Evolutionary conservation across 2,113 vertebrate species (phyloP).

Genomic region (Corapipo altera): DNA sequence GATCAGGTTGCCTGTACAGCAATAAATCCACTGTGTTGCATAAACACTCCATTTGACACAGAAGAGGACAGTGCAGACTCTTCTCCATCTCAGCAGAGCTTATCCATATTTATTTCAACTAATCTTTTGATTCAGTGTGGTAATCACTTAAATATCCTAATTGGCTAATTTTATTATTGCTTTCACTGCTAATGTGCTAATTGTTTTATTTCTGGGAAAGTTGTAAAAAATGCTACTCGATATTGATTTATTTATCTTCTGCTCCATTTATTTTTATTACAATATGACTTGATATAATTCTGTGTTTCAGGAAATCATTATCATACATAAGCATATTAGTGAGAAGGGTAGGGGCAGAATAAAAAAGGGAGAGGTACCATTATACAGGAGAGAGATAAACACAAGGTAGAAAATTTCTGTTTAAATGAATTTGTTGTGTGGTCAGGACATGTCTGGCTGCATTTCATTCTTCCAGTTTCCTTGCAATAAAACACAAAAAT

Average conservation of each 20-base stretch:
- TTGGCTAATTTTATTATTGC: conserved; percentile 30
- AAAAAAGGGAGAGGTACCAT: neutral
- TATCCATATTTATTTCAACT: conserved; percentile 9
- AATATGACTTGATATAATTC: neutral
- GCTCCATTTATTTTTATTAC: conserved; percentile 42
- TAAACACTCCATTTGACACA: neutral
- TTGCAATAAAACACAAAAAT: neutral
- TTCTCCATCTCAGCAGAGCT: neutral
- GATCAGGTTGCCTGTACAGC: neutral
- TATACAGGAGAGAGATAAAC: neutral
- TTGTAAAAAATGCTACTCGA: neutral
- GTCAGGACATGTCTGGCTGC: neutral
- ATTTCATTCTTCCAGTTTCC: neutral
- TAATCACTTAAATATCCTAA: conserved; percentile 37
- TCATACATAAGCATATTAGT: neutral
- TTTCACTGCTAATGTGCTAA: conserved; percentile 15
- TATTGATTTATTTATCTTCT: conserved; percentile 31
- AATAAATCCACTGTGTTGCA: neutral
- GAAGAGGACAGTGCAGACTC: neutral
- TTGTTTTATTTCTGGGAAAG: conserved; percentile 46
- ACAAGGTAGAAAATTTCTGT: neutral
- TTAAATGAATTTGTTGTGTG: neutral
- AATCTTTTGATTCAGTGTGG: neutral
- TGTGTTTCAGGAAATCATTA: conserved; percentile 17
- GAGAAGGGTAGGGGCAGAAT: neutral